Base-by-base conservation (phyloP, 1,140 invertebrate species). In the Sesamia nonagrioides region DNA sequence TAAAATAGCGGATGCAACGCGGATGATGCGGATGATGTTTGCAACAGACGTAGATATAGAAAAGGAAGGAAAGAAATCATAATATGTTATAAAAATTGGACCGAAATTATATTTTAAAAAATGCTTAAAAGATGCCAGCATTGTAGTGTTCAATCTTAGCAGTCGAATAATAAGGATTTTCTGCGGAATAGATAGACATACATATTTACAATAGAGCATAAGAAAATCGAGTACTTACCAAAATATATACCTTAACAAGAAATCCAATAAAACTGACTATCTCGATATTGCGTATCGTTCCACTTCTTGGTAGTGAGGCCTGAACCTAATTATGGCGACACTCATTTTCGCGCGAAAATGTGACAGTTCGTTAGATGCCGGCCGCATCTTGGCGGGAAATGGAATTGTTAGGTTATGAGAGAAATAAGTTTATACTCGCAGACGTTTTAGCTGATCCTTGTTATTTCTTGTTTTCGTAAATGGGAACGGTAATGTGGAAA, bases 261-360 rank as follows among this genome's bases (percentile, higher is more conserved):
- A 8, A n/a, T 45, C 35, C 54, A 63, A 61, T 75, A 63, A 63
- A 63, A 75, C 61, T 63, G 58, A 35, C 5, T 17, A 37, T 63
- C 21, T 13, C 73, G 40, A 75, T 75, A 61, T 63, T 75, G 58
- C 58, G 73, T 75, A 61, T 78, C 66, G 77, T 75, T 75, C 15
- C 56, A 50, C 45, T 60, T 72, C 76, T 13, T 77, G 75, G 78
- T 77, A 82, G 27, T 40, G 73, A 78, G 84, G 77, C 77, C 79
- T 52, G 82, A 88, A 91, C 85, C 79, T 88, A 91, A 88, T 90
- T 89, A 90, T 85, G 87, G 87, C 74, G 75, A 77, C 81, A 82
- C 83, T 84, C 87, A 89, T 90, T 89, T 91, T 86, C 85, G 81
- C 87, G 87, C 82, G 82, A 87, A 91, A 86, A 88, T 89, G 83